A percentile compares a stretch with the other conserved stretches of the same genome.
These are phyloP conservation scores for Xenopus laevis DNA, from an alignment of 2,113 vertebrate genomes.

Conservation along the genomic window DNA sequence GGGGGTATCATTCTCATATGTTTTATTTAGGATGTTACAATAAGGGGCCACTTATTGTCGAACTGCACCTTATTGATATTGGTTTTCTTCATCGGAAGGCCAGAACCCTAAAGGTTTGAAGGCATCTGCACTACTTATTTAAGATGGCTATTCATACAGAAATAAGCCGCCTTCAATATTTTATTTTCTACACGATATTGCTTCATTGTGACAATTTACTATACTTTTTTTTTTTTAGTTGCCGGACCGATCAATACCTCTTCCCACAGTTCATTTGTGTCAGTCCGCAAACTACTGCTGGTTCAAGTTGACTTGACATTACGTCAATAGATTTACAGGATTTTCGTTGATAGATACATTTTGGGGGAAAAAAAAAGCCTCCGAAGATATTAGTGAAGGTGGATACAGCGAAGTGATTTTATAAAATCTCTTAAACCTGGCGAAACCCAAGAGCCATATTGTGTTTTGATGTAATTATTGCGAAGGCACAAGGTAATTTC, in stretches of 20 bases:
- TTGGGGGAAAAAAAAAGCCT: not conserved
- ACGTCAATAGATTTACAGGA: slow-evolving; percentile 31
- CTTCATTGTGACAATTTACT: not conserved
- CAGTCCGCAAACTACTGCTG: slow-evolving; percentile 4
- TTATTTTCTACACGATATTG: too few species aligned
- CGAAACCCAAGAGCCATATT: slow-evolving; percentile 1
- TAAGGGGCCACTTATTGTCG: too few species aligned
- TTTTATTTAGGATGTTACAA: too few species aligned
- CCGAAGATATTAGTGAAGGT: not conserved
- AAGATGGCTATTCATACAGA: too few species aligned
- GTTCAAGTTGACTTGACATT: slow-evolving; percentile 8
- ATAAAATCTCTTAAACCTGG: slow-evolving; percentile 3
- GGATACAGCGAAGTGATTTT: slow-evolving; percentile 5
- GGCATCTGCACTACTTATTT: too few species aligned
- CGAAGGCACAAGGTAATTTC: slow-evolving; percentile 20
- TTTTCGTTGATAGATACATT: slow-evolving; percentile 21
- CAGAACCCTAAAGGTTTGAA: too few species aligned
- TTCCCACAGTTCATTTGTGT: slow-evolving; percentile 10
- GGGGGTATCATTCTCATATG: too few species aligned
- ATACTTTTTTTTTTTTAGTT: not conserved
- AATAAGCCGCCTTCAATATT: too few species aligned
- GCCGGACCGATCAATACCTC: slow-evolving; percentile 18
- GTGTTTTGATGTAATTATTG: slow-evolving; percentile 15
- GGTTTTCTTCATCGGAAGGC: too few species aligned
- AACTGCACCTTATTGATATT: too few species aligned